Percentiles rank a stretch among this genome's conserved stretches.
Conservation (phyloP, 1,140 invertebrate genomes). For the Druon quercuslanigerum region DNA sequence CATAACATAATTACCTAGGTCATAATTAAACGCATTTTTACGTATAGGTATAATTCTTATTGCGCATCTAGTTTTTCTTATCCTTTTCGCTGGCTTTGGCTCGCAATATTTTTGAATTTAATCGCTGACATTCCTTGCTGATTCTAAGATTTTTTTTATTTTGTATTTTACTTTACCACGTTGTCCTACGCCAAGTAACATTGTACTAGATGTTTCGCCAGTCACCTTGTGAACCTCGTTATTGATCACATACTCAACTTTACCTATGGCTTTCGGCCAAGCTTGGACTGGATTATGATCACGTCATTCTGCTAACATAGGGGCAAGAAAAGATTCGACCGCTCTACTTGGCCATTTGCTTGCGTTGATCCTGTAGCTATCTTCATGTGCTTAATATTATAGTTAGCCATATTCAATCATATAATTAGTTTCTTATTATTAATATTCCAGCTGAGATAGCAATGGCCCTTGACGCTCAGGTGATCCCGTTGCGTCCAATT, state of each 20-base stretch:
- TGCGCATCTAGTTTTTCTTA: neutral
- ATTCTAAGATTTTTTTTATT: conserved; percentile 7
- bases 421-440: no score
- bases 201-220: conserved; percentile 39
- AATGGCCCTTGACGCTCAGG: no score
- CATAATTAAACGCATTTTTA: conserved; percentile 41
- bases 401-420: neutral
- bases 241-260: conserved; percentile 54
- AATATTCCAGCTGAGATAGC: no score
- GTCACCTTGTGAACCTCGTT: conserved; percentile 48
- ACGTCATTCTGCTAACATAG: neutral
- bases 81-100: conserved; percentile 24
- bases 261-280: neutral
- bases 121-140: neutral
- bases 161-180: conserved; percentile 47
- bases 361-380: neutral
- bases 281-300: neutral
- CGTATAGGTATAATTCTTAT: conserved; percentile 36
- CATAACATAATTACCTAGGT: conserved; percentile 52
- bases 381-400: neutral
- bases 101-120: neutral
- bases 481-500: no score
- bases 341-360: neutral
- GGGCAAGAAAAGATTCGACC: neutral
- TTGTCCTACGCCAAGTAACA: conserved; percentile 56